Base-by-base conservation (phyloP, 2,113 vertebrate species). In the Oncorhynchus nerka region DNA sequence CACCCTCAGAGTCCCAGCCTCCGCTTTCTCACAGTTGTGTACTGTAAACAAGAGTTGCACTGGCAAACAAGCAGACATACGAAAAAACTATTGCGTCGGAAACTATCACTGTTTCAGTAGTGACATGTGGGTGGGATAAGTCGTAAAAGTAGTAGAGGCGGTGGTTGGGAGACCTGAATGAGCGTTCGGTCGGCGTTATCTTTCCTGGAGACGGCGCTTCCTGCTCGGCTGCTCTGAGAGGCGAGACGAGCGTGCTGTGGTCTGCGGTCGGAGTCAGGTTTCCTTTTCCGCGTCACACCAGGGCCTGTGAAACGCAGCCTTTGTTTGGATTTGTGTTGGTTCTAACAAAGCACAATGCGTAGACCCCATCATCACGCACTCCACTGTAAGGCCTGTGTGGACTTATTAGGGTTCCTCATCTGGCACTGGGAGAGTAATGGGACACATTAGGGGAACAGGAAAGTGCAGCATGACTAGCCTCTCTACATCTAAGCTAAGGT, bases 191-290 rank as follows among this genome's bases (percentile, higher is more conserved):
- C 20, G 4, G 32, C 13, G n/a, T 45, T 55, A 28, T 65, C 61
- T 13, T 6, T 15, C 7, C 45, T 51, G 65, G 22, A 67, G 22
- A 67, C 22, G 59, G 26, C 5, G 19, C 75, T 61, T 76, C 75
- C 75, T 76, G 75, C 55, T 24, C 66, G 22, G 51, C 65, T 15
- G 11, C 73, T 64, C 59, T 24, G 39, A 66, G n/a, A 61, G 55
- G 3, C 48, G 45, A 61, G 55, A 28, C 49, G 6, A 30, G 49
- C 51, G 4, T 39, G n/a, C 48, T 67, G 71, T 16, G 76, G 76
- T 78, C 65, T 73, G 71, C 16, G 77, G 76, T 69, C 51, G 24
- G 71, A 57, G 30, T 39, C 71, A 28, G 71, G 32, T 62, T 78
- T 78, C 71, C 77, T 74, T 26, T 61, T 26, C 13, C 4, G 5